A percentile compares a stretch with the other conserved stretches of the same genome.
These are phyloP conservation scores for Chironomus striatipennis DNA, from an alignment of 1,140 invertebrate species.

Conservation along the genomic window DNA sequence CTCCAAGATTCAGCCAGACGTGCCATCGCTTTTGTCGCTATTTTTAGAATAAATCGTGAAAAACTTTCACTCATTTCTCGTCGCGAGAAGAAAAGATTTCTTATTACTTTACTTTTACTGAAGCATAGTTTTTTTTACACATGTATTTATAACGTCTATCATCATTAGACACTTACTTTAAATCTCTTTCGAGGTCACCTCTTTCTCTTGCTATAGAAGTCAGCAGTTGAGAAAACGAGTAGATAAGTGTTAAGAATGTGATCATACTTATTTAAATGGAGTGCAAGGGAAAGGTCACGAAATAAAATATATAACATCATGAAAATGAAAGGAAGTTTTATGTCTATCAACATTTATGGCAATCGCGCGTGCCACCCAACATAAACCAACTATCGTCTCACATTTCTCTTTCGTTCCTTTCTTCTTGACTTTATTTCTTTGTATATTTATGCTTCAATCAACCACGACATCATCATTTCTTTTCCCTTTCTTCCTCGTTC, in stretches of 20 bases:
- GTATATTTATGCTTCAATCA: too few relatives aligned
- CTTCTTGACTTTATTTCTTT: too few relatives aligned
- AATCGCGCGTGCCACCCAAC: conserved; percentile 4
- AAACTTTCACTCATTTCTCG: background rate
- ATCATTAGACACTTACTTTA: background rate
- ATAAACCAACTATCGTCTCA: background rate
- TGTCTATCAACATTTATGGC: conserved; percentile 12
- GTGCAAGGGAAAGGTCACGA: background rate
- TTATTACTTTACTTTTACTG: conserved; percentile 14
- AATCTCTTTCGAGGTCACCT: background rate
- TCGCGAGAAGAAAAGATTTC: background rate
- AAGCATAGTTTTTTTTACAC: background rate
- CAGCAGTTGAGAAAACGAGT: background rate
- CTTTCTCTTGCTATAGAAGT: background rate
- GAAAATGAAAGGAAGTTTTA: conserved; percentile 7
- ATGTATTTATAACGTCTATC: background rate
- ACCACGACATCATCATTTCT: too few relatives aligned
- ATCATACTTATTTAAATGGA: background rate
- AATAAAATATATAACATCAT: background rate
- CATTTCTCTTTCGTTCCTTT: background rate
- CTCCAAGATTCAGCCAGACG: background rate
- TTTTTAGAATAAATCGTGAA: background rate
- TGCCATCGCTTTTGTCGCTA: background rate
- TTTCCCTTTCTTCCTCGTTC: too few relatives aligned
- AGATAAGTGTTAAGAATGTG: background rate